These are phyloP conservation scores for Artemisiospiza belli DNA, from an alignment of 2,113 vertebrate species.

Conservation along the genomic window DNA sequence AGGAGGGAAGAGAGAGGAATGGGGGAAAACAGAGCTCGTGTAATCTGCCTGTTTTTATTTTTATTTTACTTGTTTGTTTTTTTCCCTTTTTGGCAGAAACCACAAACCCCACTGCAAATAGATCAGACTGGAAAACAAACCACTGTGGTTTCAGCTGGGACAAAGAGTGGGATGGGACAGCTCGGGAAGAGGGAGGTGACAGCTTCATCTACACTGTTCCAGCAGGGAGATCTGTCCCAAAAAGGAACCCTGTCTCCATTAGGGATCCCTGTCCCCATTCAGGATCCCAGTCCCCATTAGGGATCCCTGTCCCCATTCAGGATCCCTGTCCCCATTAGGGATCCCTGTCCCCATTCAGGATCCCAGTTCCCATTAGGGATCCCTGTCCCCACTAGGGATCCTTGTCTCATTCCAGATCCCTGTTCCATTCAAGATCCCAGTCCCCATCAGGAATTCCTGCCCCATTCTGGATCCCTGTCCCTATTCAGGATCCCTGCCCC, in stretches of 20 bases:
- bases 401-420: fast-evolving
- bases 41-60: slow-evolving; percentile 23
- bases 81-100: background rate
- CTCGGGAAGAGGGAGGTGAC: background rate
- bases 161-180: background rate
- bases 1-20: background rate
- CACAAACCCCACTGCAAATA: slow-evolving; percentile 46
- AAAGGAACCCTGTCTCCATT: too few relatives aligned
- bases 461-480: too few relatives aligned
- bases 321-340: background rate
- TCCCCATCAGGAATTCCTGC: too few relatives aligned
- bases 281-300: background rate
- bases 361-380: too few relatives aligned
- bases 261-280: too few relatives aligned
- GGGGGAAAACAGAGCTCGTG: background rate
- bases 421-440: too few relatives aligned
- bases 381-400: fast-evolving
- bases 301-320: fast-evolving
- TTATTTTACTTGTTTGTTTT: slow-evolving; percentile 21
- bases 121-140: slow-evolving; percentile 41
- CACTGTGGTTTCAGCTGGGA: background rate
- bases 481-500: fast-evolving
- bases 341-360: too few relatives aligned
- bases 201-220: background rate
- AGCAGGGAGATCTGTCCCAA: background rate